Evolutionary conservation across 2,113 vertebrate species (phyloP).

Genomic region (Synchiropus splendidus): DNA sequence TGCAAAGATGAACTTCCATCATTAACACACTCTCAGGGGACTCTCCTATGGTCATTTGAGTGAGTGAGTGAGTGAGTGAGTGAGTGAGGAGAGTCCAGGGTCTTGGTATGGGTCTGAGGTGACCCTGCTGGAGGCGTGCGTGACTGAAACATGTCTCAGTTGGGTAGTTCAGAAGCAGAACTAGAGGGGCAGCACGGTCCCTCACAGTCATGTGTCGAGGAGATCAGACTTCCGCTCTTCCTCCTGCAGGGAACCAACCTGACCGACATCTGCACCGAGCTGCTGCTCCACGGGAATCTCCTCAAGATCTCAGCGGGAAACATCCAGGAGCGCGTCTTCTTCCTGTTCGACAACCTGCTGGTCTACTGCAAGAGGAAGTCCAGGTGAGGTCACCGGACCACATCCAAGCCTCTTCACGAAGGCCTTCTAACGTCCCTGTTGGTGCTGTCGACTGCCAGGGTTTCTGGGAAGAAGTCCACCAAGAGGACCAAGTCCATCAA

Average conservation of each 20-base stretch:
- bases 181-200: too few relatives aligned
- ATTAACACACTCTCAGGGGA: constrained; percentile 23
- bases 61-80: constrained; percentile 4
- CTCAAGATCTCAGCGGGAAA: constrained; percentile 98
- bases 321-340: constrained; percentile 95
- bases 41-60: constrained; percentile 34
- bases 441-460: constrained; percentile 66
- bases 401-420: constrained; percentile 3
- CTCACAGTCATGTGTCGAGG: too few relatives aligned
- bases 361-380: constrained; percentile 98
- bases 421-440: constrained; percentile 35
- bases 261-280: constrained; percentile 93
- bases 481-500: constrained; percentile 97
- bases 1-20: constrained; percentile 20
- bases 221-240: too few relatives aligned
- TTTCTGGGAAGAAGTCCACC: constrained; percentile 88
- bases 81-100: background rate
- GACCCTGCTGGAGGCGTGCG: too few relatives aligned
- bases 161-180: too few relatives aligned
- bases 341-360: constrained; percentile 96
- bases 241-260: constrained; percentile 84
- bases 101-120: background rate
- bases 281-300: constrained; percentile 87
- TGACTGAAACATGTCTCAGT: too few relatives aligned
- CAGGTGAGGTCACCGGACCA: constrained; percentile 67